Conservation (phyloP, 2,797 vertebrate species). For the Ara ararauna region DNA sequence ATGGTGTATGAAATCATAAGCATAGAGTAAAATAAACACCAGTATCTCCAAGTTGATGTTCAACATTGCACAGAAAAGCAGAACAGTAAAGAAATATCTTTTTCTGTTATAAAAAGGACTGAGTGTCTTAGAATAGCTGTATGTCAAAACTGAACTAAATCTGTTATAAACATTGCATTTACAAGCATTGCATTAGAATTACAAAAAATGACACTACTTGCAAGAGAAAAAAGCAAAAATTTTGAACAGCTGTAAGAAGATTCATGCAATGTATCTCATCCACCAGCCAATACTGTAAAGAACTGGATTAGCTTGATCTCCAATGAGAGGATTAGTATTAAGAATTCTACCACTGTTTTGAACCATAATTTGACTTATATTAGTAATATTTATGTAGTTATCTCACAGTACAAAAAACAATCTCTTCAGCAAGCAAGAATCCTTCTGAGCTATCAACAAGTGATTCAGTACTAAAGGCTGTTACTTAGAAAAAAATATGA, state of each 20-base stretch:
- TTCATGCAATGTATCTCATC: conserved; percentile 29
- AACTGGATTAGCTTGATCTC: conserved; percentile 34
- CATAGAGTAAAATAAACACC: not conserved
- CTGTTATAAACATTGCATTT: conserved; percentile 3
- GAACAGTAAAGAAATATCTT: not conserved
- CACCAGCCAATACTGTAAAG: conserved; percentile 25
- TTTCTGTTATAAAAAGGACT: not conserved
- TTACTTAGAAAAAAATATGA: not conserved
- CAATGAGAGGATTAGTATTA: conserved; percentile 36
- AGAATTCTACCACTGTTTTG: conserved; percentile 35
- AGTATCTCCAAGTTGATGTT: not conserved
- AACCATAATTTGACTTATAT: conserved; percentile 28
- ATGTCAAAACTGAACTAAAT: conserved; percentile 32
- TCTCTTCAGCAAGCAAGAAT: conserved; percentile 49
- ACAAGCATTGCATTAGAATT: conserved; percentile 30
- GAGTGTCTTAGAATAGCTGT: not conserved
- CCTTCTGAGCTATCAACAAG: conserved; percentile 34
- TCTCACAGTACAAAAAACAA: not conserved
- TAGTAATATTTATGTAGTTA: conserved; percentile 2
- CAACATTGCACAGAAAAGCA: not conserved
- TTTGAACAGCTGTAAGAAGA: conserved; percentile 3
- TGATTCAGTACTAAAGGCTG: conserved; percentile 1
- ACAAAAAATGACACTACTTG: not conserved
- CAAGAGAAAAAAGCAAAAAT: not conserved
- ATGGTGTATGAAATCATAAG: not conserved